A percentile compares a stretch with the other conserved stretches of the same genome.
phyloP scores from a whole-genome alignment of 2,888 invertebrate species.

The Drymonia ruficornis region DNA sequence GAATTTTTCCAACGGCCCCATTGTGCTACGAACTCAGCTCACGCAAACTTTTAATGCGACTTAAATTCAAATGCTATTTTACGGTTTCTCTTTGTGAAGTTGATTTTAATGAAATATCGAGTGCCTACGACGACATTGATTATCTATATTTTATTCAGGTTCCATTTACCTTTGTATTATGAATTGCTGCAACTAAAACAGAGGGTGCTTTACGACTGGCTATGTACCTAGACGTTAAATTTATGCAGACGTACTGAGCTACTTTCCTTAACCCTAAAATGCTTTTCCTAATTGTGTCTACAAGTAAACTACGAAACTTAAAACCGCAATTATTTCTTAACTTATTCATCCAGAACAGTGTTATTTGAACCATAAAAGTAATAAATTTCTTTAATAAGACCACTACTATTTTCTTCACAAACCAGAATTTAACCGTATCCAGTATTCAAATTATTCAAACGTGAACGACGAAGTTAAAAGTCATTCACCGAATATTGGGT shows the following conservation, averaged over 20 bases:
- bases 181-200: too few species aligned
- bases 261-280: too few species aligned
- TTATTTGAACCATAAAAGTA: too few species aligned
- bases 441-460: constrained; percentile 50
- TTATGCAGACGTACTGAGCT: too few species aligned
- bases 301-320: too few species aligned
- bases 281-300: too few species aligned
- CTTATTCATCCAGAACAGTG: too few species aligned
- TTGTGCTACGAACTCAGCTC: constrained; percentile 76
- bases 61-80: constrained; percentile 80
- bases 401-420: too few species aligned
- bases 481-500: constrained; percentile 60
- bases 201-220: too few species aligned
- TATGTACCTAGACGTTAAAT: too few species aligned
- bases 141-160: constrained; percentile 30
- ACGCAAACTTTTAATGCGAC: constrained; percentile 82
- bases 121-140: constrained; percentile 38
- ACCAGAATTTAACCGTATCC: not conserved
- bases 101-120: constrained; percentile 68
- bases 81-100: constrained; percentile 71
- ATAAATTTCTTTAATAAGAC: too few species aligned
- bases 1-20: constrained; percentile 79
- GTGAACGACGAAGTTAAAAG: constrained; percentile 56
- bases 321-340: too few species aligned
- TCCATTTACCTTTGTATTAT: not conserved